Percentiles rank a stretch among this genome's conserved stretches.
These are phyloP conservation scores for Blennius ocellaris DNA, from an alignment of 2,113 vertebrate genomes.

Conservation along the genomic window DNA sequence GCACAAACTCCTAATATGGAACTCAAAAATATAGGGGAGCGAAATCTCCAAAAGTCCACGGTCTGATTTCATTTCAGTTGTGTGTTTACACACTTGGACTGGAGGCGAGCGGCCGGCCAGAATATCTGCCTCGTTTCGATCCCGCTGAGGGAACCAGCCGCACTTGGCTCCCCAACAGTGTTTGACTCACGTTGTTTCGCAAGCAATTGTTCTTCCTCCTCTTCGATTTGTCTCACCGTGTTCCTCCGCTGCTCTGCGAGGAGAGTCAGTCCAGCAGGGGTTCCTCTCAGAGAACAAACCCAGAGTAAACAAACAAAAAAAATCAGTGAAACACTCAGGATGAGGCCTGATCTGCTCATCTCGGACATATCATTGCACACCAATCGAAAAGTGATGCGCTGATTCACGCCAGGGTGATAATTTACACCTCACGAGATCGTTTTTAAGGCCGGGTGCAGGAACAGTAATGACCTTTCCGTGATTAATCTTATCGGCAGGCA, in stretches of 20 bases:
- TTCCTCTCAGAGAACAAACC: too few species aligned
- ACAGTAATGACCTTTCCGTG: constrained; percentile 47
- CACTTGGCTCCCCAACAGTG: constrained; percentile 46
- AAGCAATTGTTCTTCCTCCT: constrained; percentile 22
- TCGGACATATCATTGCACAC: too few species aligned
- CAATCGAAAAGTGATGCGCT: background rate
- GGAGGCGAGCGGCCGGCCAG: background rate
- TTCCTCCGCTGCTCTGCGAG: constrained; percentile 4
- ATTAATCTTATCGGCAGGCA: constrained; percentile 46
- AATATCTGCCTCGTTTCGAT: constrained; percentile 6
- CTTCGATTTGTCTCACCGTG: constrained; percentile 11
- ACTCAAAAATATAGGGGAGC: constrained; percentile 46
- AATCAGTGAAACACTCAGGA: background rate
- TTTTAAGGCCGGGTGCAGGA: constrained; percentile 10
- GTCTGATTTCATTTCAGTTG: constrained; percentile 28
- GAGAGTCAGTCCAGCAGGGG: background rate
- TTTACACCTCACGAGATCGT: background rate
- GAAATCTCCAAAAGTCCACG: constrained; percentile 41
- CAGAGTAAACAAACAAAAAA: constrained; percentile 7
- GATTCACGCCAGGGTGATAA: background rate
- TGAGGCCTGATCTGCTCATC: too few species aligned
- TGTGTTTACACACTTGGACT: constrained; percentile 57
- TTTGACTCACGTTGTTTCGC: constrained; percentile 57
- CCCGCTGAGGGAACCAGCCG: background rate
- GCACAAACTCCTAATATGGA: constrained; percentile 67